Base-by-base conservation (phyloP, 2,888 invertebrate species). In the Oligia fasciuncula region DNA sequence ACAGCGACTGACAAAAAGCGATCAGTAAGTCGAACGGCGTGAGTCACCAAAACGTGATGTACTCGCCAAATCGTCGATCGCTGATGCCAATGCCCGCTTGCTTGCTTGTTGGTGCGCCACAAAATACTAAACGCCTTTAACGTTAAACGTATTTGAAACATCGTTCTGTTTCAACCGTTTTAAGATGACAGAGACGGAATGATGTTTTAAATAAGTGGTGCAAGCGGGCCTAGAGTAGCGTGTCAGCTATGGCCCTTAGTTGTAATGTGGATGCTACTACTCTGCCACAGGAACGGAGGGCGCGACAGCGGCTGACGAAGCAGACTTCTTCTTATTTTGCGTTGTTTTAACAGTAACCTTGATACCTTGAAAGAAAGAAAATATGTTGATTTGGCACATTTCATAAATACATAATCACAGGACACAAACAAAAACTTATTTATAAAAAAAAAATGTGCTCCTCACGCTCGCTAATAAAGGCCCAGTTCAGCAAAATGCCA, bases 191-290 rank as follows among this genome's bases (percentile, higher is more conserved):
- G 35, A 70, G 14, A 9, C 35, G 23, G 4, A 57, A 23, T n/a
- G 4, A 14, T 57, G 23, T 9, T 63, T 63, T 23, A 17, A 63
- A 40, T 17, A 65, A n/a, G 14, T 57, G 19, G 14, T 14, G 35
- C 5, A 23, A 70, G 9, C 17, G 14, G n/a, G 70, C 11, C 9
- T 40, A 19, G 35, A 49, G 49, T 43, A n/a, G 49, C 35, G 4
- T 49, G 40, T 40, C 40, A 19, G 14, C 40, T 62, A 60, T 49
- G n/a, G 35, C 57, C 46, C 14, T 8, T 35, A 35, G 46, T 35
- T 83, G 4, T 46, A 13, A 29, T 54, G 54, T 69, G 46, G 35
- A 62, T 77, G 40, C 19, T 83, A 82, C 83, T 74, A 35, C 62
- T 71, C 43, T 13, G 46, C 65, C 40, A 60, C 35, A 43, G 67